Evolutionary conservation across 2,888 invertebrate species (phyloP).

Genomic region (Drosophila paranaensis): DNA sequence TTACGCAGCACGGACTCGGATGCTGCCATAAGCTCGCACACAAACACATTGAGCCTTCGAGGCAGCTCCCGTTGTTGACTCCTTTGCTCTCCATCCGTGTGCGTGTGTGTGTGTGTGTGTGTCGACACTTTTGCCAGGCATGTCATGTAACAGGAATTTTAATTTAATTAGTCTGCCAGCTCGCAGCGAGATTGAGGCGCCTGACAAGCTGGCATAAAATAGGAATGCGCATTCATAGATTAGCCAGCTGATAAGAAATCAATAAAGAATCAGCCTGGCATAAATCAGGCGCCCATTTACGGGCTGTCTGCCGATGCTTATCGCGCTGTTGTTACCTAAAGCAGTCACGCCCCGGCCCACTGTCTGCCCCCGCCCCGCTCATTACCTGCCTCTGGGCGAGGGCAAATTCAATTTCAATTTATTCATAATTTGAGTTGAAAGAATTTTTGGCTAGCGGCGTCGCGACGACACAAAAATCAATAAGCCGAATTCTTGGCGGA

Average conservation of each 20-base stretch:
- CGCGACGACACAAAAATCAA: constrained; percentile 64
- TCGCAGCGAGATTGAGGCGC: constrained; percentile 37
- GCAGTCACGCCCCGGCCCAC: not conserved
- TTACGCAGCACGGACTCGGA: constrained; percentile 37
- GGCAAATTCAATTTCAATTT: constrained; percentile 63
- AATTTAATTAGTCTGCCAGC: constrained; percentile 71
- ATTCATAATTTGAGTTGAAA: constrained; percentile 72
- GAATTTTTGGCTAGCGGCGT: constrained; percentile 47
- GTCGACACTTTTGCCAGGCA: constrained; percentile 64
- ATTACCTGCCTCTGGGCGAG: not conserved
- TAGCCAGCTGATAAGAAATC: constrained; percentile 71
- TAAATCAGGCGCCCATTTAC: constrained; percentile 67
- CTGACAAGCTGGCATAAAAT: constrained; percentile 22
- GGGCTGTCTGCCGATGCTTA: constrained; percentile 64
- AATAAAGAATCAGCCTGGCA: constrained; percentile 62
- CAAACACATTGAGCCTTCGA: constrained; percentile 23
- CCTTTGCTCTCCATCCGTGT: constrained; percentile 3
- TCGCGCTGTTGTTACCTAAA: constrained; percentile 39
- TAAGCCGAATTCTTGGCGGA: constrained; percentile 51
- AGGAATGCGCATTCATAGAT: constrained; percentile 64
- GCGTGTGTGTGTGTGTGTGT: constrained; percentile 45
- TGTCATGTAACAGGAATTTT: constrained; percentile 78
- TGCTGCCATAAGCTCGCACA: constrained; percentile 42
- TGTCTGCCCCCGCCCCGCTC: too few relatives aligned
- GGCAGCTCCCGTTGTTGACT: constrained; percentile 56